Conservation (phyloP, 2,888 invertebrate genomes). For the Drosophila anceps region DNA sequence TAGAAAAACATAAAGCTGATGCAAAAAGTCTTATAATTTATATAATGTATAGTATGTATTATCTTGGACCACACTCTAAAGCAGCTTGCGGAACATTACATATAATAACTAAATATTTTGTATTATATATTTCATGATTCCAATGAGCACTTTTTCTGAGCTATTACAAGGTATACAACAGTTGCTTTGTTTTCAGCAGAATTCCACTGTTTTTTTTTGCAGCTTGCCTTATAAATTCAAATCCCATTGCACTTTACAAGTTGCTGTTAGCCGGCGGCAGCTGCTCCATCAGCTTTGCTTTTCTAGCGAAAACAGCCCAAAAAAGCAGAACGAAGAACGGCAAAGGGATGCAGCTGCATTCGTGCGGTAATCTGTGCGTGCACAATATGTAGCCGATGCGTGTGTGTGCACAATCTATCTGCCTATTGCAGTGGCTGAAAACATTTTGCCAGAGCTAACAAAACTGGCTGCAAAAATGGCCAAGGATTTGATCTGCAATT, state of each 20-base stretch:
- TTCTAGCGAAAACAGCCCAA: constrained; percentile 46
- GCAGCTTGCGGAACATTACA: too few species aligned
- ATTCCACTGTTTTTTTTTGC: background rate
- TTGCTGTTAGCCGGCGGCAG: constrained; percentile 34
- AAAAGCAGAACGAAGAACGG: constrained; percentile 7
- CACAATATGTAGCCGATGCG: constrained; percentile 58
- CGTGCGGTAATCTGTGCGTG: constrained; percentile 70
- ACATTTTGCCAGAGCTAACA: constrained; percentile 53
- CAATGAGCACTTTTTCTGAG: background rate
- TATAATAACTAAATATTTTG: too few species aligned
- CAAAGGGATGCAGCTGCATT: constrained; percentile 40
- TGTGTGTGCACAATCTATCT: constrained; percentile 38
- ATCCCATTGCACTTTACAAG: constrained; percentile 52
- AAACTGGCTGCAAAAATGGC: constrained; percentile 50
- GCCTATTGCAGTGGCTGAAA: constrained; percentile 25
- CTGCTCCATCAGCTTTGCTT: constrained; percentile 44
- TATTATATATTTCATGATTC: too few species aligned
- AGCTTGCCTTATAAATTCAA: constrained; percentile 38
- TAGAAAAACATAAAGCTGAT: too few species aligned
- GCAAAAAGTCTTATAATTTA: too few species aligned
- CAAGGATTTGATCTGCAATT: constrained; percentile 64
- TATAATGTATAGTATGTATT: too few species aligned
- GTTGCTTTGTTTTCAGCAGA: background rate
- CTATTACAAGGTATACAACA: background rate
- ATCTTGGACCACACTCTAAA: too few species aligned